Evolutionary conservation across 2,797 vertebrate species (phyloP), one percentile per base, ranked within the genome.

Genomic region (Tapirus indicus): DNA sequence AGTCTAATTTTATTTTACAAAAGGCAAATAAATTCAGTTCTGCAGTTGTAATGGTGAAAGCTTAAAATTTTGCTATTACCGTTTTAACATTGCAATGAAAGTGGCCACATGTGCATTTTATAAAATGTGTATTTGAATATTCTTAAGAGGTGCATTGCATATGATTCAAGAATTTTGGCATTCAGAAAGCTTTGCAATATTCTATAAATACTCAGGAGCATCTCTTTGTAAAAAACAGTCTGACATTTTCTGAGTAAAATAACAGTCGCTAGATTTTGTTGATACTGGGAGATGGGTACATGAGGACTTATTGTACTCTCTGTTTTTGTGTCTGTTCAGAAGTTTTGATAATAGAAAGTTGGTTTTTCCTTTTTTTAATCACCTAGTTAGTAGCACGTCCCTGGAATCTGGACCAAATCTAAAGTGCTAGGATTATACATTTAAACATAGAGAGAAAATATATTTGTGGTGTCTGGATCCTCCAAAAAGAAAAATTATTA

Each of bases 181-280:
- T 79, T 86, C 58, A 95, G 47, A 91, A 92, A 94, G 66, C 60
- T 77, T 94, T 54, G 10, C 92, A 66, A 75, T 93, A 68, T 17
- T 68, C 41, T 56, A 0, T 91, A 95, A 94, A 78, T 94, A 38
- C 29, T 47, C 75, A 80, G 47, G 25, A 92, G 29, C 12, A 83
- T 60, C n/a, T 60, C 68, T 82, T 38, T 66, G 5, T 54, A 78
- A 96, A 69, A 58, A n/a, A 10, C 60, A 68, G 9, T 72, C 29
- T 74, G 4, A 85, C 5, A 84, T 25, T 88, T 84, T 91, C 35
- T 88, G 84, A 38, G 62, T 97, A 91, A 96, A 96, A 88, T 93
- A 89, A 83, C 27, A 83, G 7, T 88, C 21, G 71, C 27, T 38
- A 49, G 25, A 21, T 85, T 96, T 80, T 87, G 7, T 85, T 92